A percentile compares a stretch with the other conserved stretches of the same genome.
Conservation (phyloP, 2,113 vertebrate genomes). For the Nasalis larvatus region DNA sequence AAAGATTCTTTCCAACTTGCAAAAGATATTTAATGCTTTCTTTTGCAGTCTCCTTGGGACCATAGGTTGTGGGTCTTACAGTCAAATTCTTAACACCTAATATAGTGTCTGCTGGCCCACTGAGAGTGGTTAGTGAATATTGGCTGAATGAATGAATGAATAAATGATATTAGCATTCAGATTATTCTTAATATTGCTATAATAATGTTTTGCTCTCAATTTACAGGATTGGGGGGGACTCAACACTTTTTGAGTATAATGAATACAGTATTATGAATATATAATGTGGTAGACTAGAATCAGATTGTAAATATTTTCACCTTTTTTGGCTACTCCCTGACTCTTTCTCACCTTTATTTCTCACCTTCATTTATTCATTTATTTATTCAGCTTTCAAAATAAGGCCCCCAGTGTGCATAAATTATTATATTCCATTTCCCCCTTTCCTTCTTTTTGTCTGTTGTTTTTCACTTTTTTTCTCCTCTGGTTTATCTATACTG, state of each 20-base stretch:
- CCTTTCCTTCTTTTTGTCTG: not conserved
- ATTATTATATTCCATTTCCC: not conserved
- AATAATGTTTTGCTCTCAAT: not conserved
- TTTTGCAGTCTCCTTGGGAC: not conserved
- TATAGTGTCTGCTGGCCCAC: not conserved
- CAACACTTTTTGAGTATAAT: not conserved
- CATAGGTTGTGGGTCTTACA: not conserved
- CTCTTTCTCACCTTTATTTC: not conserved
- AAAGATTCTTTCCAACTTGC: slow-evolving; percentile 21
- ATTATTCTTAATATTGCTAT: not conserved
- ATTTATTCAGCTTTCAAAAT: not conserved
- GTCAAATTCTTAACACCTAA: not conserved
- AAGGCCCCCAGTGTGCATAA: not conserved
- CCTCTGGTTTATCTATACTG: not conserved
- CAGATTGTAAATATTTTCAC: not conserved
- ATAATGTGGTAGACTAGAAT: not conserved
- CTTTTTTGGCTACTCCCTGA: not conserved
- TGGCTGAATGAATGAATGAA: not conserved
- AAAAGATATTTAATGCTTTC: slow-evolving; percentile 8
- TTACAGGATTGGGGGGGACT: not conserved
- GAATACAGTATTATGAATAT: not conserved
- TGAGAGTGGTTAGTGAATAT: not conserved
- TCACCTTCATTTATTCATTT: not conserved
- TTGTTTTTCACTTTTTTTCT: not conserved
- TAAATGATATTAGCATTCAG: not conserved